A percentile compares a stretch with the other conserved stretches of the same genome.
Conservation (phyloP, 2,113 vertebrate species). For the Antigone vipio region DNA sequence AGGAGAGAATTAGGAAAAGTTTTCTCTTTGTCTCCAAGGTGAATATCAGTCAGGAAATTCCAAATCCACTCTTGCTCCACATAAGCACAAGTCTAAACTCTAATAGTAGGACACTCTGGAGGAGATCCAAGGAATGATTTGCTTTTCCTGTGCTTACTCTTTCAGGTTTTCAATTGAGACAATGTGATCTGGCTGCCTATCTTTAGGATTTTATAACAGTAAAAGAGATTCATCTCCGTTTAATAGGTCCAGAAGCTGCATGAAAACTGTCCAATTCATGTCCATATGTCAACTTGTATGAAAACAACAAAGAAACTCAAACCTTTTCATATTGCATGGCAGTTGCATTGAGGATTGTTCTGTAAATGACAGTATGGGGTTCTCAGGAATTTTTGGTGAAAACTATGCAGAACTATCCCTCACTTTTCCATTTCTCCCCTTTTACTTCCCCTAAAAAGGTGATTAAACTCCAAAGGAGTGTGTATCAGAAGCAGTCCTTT, state of each 20-base stretch:
- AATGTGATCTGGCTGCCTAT: neutral
- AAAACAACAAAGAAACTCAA: neutral
- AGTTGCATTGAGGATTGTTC: neutral
- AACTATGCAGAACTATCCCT: neutral
- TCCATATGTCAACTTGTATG: neutral
- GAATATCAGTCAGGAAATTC: neutral
- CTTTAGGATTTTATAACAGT: neutral
- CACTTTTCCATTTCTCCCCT: neutral
- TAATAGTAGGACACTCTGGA: neutral
- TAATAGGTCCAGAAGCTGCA: neutral
- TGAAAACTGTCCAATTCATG: neutral
- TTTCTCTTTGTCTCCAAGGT: neutral
- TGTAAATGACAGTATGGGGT: neutral
- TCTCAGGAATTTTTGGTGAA: neutral
- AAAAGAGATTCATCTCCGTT: neutral
- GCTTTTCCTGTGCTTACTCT: neutral
- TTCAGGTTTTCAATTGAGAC: neutral
- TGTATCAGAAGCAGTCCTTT: neutral
- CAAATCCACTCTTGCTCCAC: neutral
- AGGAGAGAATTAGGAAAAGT: neutral
- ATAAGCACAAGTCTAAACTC: neutral
- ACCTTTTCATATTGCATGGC: neutral
- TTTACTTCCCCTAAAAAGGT: neutral
- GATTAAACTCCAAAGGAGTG: neutral
- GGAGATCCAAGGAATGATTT: neutral